Conservation (phyloP, 2,797 vertebrate species). For the Harpagifer antarcticus region DNA sequence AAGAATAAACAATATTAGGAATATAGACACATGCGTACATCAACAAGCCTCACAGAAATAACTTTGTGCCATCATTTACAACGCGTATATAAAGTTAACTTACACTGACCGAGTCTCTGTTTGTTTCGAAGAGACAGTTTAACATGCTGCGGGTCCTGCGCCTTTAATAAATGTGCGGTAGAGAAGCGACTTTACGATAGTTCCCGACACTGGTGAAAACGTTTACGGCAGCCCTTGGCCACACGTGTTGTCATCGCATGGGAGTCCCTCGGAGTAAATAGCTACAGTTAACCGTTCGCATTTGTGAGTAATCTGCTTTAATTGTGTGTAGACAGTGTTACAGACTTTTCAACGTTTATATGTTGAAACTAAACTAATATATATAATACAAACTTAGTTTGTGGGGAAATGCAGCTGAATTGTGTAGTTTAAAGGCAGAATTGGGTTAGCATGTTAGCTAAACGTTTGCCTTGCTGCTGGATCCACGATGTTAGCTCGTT, state of each 20-base stretch:
- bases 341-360: accelerated
- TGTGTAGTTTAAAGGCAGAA: neutral
- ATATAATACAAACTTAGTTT: neutral
- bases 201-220: accelerated
- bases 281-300: neutral
- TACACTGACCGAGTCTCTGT: accelerated
- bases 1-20: neutral
- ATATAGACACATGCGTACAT: accelerated
- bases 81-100: accelerated
- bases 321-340: accelerated
- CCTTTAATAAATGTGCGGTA: neutral
- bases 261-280: slow-evolving; percentile 2
- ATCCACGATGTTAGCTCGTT: neutral
- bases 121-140: accelerated
- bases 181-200: slow-evolving; percentile 47
- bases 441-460: slow-evolving; percentile 51
- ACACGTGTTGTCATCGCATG: slow-evolving; percentile 74
- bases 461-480: neutral
- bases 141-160: neutral
- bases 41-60: neutral
- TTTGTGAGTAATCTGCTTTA: slow-evolving; percentile 25
- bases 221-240: slow-evolving; percentile 56
- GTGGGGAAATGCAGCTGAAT: accelerated
- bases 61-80: too few species aligned
- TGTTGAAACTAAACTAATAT: accelerated